Base-by-base conservation (phyloP, 1,140 invertebrate genomes). In the Branchinecta lindahli region DNA sequence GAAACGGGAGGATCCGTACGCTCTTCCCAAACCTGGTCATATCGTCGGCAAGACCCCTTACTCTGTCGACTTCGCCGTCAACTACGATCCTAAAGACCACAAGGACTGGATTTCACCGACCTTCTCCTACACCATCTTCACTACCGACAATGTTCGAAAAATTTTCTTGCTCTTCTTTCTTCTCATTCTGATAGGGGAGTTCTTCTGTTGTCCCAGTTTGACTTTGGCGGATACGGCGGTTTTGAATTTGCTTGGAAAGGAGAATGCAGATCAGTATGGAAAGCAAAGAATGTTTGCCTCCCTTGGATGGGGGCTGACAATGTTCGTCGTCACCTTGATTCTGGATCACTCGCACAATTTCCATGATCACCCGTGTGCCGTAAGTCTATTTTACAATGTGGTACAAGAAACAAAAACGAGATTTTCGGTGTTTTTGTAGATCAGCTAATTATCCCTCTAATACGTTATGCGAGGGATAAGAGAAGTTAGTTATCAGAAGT, bases 251-350 rank as follows among this genome's bases (percentile, higher is more conserved):
- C 83, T 97, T 0, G 92, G 91, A 0, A 93, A 96, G 78, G 89
- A 93, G 80, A 91, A 94, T 46, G 91, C 92, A 74, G 82, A 83
- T 71, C 86, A 88, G 74, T 98, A 98, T 77, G 95, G 95, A 0
- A 89, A 94, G 73, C 95, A 98, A 79, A 85, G 96, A 73, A 97
- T 99, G 92, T 98, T 98, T 77, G 96, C 96, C 0, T 98, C 94
- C 45, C 81, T 98, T 66, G 96, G 96, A 21, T 98, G 95, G 96
- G 96, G 92, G 45, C 80, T 98, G 71, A 90, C 95, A 10, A 99
- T 99, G 96, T 98, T 99, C 78, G 90, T 98, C 77, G 92, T 98
- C 66, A 96, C 96, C 47, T 95, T 96, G 73, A 95, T 92, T n/a
- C 81, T 99, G 61, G 96, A 99, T 81, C 93, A 97, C 77, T 96